phyloP scores from a whole-genome alignment of 2,113 vertebrate species.

The Erythrocercus mccallii region DNA sequence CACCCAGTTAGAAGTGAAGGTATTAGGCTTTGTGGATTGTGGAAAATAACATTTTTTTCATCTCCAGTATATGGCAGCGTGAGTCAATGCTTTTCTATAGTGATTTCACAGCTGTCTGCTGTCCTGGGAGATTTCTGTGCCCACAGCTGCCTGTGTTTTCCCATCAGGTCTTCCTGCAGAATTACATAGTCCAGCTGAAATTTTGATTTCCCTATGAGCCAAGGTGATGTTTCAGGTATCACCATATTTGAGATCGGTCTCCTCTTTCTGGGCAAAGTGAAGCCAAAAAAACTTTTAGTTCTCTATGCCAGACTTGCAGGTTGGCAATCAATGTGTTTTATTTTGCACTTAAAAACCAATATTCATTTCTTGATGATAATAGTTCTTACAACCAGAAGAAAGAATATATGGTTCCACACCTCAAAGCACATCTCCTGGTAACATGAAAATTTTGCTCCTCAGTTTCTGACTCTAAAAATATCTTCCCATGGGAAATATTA shows the following conservation, averaged over 20 bases:
- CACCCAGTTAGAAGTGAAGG: not conserved
- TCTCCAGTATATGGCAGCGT: rapidly evolving
- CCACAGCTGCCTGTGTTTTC: not conserved
- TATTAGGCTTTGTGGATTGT: not conserved
- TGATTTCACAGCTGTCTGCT: not conserved
- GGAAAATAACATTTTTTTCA: not conserved
- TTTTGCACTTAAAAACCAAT: not conserved
- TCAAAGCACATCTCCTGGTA: not conserved
- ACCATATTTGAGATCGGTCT: not conserved
- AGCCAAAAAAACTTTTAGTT: not conserved
- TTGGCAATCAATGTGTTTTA: not conserved
- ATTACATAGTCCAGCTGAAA: not conserved
- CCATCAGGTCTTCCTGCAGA: not conserved
- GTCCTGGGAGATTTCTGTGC: not conserved
- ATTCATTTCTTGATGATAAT: not conserved
- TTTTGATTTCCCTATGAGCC: not conserved
- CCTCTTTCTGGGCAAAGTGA: not conserved
- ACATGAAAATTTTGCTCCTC: not conserved
- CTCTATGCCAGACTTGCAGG: not conserved
- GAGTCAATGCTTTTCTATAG: not conserved
- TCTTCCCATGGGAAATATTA: not conserved
- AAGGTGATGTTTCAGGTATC: not conserved
- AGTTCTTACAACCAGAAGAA: not conserved
- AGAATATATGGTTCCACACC: not conserved
- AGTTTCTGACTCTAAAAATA: not conserved